phyloP scores from a whole-genome alignment of 2,113 vertebrate genomes.

The Eptesicus fuscus region DNA sequence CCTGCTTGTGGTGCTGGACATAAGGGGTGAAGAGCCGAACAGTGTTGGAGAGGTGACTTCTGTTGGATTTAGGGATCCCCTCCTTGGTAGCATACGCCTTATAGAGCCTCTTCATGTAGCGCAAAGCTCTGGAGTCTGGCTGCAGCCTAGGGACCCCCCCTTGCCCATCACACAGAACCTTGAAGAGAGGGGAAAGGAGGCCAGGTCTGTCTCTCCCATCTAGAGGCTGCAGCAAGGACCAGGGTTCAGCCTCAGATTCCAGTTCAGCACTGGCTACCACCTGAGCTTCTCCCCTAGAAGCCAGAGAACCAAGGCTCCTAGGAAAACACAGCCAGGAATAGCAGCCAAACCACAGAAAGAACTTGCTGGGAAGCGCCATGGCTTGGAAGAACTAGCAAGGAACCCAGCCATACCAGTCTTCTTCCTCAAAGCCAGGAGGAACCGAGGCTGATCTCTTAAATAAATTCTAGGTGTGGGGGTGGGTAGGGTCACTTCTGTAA shows the following conservation, averaged over 20 bases:
- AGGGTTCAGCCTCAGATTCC: not conserved
- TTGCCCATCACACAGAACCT: constrained; percentile 80
- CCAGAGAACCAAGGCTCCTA: constrained; percentile 44
- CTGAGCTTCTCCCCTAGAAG: not conserved
- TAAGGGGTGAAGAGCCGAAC: constrained; percentile 90
- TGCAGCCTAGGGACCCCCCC: constrained; percentile 66
- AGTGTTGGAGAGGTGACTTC: constrained; percentile 87
- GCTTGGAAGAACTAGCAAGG: constrained; percentile 7
- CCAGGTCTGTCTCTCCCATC: not conserved
- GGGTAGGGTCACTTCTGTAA: constrained; percentile 42
- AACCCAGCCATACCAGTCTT: constrained; percentile 34
- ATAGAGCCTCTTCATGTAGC: constrained; percentile 92
- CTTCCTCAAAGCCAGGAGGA: not conserved
- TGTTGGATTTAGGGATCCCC: constrained; percentile 82
- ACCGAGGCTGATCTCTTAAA: constrained; percentile 67
- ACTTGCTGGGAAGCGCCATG: constrained; percentile 71
- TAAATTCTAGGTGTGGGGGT: constrained; percentile 70
- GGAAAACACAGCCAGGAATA: constrained; percentile 64
- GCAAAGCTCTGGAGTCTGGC: constrained; percentile 88
- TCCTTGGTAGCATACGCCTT: constrained; percentile 86
- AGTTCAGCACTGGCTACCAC: not conserved
- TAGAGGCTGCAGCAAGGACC: not conserved
- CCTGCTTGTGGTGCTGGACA: constrained; percentile 80
- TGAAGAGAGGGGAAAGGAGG: constrained; percentile 85
- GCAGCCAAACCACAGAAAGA: constrained; percentile 74